Percentiles rank a stretch among this genome's conserved stretches.
Evolutionary conservation across 2,113 vertebrate genomes (phyloP).

Genomic region (Anhinga rufa): DNA sequence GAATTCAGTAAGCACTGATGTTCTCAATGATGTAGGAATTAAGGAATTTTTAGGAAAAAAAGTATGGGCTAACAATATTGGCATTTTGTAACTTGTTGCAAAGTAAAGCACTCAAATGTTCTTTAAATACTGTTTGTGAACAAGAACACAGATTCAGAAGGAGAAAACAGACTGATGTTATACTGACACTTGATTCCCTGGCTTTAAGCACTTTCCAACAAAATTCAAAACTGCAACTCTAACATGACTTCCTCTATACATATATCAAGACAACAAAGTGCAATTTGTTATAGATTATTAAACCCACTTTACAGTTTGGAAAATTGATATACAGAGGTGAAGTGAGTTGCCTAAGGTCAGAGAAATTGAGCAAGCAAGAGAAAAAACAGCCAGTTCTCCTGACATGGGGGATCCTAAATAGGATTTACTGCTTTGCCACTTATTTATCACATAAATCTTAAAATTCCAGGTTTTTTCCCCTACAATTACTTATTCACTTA

Average conservation of each 20-base stretch:
- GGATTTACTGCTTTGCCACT: not conserved
- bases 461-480: not conserved
- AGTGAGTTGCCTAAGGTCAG: not conserved
- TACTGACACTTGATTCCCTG: not conserved
- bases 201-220: not conserved
- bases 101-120: not conserved
- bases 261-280: not conserved
- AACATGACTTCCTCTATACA: not conserved
- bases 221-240: not conserved
- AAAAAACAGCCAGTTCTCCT: not conserved
- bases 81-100: not conserved
- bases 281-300: not conserved
- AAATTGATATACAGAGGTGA: not conserved
- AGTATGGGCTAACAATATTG: not conserved
- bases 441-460: not conserved
- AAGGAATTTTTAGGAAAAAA: not conserved
- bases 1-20: not conserved
- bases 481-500: not conserved
- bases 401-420: not conserved
- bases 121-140: not conserved
- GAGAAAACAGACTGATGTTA: not conserved
- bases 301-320: not conserved
- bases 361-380: not conserved
- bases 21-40: not conserved
- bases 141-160: not conserved